These are phyloP conservation scores for Mus minutoides DNA, from an alignment of 2,797 vertebrate genomes.

Conservation along the genomic window DNA sequence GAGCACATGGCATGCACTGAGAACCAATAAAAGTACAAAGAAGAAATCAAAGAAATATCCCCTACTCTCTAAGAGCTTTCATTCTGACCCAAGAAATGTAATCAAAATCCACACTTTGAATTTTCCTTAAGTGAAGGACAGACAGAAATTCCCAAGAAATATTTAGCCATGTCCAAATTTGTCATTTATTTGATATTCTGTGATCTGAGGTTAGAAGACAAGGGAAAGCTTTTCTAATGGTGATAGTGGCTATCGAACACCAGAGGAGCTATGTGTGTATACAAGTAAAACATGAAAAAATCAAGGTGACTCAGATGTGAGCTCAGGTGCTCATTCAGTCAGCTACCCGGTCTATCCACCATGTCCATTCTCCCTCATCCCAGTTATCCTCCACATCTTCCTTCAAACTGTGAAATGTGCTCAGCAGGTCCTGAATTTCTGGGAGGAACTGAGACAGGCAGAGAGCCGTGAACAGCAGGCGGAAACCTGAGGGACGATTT, in stretches of 20 bases:
- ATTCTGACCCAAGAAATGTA: not conserved
- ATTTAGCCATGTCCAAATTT: not conserved
- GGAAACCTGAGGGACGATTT: not conserved
- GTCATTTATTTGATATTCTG: not conserved
- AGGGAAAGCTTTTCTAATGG: not conserved
- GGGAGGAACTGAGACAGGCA: fast-evolving
- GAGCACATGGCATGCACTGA: not conserved
- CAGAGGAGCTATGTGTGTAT: not conserved
- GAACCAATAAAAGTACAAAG: not conserved
- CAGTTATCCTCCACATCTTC: not conserved
- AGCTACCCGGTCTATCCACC: no score
- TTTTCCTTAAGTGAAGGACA: not conserved
- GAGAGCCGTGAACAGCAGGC: not conserved
- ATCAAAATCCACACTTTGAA: not conserved
- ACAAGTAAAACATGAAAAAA: not conserved
- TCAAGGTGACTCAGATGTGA: not conserved
- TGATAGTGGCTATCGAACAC: not conserved
- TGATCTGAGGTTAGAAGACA: no score
- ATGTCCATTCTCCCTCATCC: fast-evolving
- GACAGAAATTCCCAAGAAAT: not conserved
- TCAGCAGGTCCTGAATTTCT: not conserved
- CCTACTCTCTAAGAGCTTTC: not conserved
- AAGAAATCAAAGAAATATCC: not conserved
- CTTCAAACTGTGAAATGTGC: not conserved
- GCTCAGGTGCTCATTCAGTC: not conserved